Base-by-base conservation (phyloP, 2,888 invertebrate species). In the Frankliniella fusca region DNA sequence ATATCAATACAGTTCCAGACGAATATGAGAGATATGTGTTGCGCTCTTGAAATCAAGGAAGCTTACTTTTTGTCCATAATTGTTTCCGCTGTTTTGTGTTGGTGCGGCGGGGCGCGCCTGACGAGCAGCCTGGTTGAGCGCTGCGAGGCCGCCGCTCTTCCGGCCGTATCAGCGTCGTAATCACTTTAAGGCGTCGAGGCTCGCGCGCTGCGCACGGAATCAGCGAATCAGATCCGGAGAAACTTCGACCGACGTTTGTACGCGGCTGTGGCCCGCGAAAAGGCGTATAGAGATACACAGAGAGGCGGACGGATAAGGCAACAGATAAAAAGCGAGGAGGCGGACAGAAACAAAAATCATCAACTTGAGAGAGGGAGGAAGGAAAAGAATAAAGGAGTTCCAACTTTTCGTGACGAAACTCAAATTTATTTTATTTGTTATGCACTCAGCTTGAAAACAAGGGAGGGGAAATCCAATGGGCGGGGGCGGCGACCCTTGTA, bases 391-490 rank as follows among this genome's bases (percentile, higher is more conserved):
- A 27, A 76, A 76, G 27, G 70, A 76, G 70, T 76, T 27, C 12
- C 70, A 76, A 76, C 23, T 76, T 76, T 27, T 76, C 23, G 23
- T 10, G 27, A 38, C 38, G 70, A 76, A 76, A 76, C 70, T 76
- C 70, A 76, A 76, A 76, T 76, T 27, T 76, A 76, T 76, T 76
- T 76, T 76, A 76, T 76, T 76, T 76, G 70, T 76, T 76, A 76
- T 76, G 70, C 70, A 76, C 70, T 76, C 70, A 76, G 70, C 23
- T 27, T 5, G 70, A 76, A 76, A 76, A 76, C 70, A 76, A 54
- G 54, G 5, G 54, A 54, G 54, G 8, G 54, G 38, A 5, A 38
- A 38, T 38, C 38, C 38, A 5, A 3, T 38, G 38, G 38, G 38
- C 38, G 38, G 38, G 38, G 38, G 38, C 38, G 38, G 38, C 38